A percentile compares a stretch with the other conserved stretches of the same genome.
phyloP scores from a whole-genome alignment of 2,113 vertebrate species.

The Deroptyus accipitrinus region DNA sequence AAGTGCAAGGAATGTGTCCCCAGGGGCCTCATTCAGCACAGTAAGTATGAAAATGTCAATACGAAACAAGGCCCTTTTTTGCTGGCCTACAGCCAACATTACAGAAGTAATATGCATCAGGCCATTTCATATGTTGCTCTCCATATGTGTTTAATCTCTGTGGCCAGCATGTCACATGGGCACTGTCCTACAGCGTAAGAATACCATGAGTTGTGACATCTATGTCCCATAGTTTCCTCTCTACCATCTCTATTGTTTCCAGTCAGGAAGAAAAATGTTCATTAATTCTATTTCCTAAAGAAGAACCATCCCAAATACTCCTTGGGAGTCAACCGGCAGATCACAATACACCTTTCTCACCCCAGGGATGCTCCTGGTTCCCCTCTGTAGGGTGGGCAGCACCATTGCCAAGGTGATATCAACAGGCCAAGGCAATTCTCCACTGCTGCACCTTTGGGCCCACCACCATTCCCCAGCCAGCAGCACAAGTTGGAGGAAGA shows the following conservation, averaged over 20 bases:
- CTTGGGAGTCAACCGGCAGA: background rate
- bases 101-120: background rate
- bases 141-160: background rate
- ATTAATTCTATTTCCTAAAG: background rate
- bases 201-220: background rate
- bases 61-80: background rate
- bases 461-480: background rate
- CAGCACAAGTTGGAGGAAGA: background rate
- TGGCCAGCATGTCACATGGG: background rate
- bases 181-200: background rate
- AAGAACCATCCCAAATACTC: background rate
- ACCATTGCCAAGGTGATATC: background rate
- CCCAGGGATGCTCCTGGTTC: background rate
- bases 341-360: background rate
- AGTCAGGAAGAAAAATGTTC: background rate
- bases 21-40: conserved; percentile 17
- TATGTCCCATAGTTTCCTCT: background rate
- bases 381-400: background rate
- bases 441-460: background rate
- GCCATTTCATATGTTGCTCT: background rate
- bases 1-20: conserved; percentile 38
- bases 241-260: background rate
- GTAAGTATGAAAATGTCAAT: background rate
- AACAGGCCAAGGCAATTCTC: background rate
- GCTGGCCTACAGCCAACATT: background rate